phyloP scores from a whole-genome alignment of 2,797 vertebrate genomes.

The Pyrocephalus nanus region DNA sequence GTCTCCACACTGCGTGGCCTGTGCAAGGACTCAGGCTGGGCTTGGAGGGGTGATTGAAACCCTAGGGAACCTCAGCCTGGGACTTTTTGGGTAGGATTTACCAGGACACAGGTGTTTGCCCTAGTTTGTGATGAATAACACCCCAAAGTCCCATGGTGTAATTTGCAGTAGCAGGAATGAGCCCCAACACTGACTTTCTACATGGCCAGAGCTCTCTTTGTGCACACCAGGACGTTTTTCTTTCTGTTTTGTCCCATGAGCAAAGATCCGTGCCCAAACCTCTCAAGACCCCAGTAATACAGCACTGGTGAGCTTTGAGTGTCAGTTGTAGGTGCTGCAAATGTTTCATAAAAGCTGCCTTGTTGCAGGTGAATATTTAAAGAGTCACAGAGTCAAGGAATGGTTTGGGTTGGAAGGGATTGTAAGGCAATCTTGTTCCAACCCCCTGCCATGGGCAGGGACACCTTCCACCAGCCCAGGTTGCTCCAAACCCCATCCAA shows the following conservation, averaged over 20 bases:
- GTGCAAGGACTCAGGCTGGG: neutral
- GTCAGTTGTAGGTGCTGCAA: neutral
- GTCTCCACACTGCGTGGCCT: rapidly evolving
- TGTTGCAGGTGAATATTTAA: neutral
- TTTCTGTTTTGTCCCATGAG: neutral
- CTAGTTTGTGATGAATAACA: neutral
- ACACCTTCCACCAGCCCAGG: neutral
- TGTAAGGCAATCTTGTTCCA: neutral
- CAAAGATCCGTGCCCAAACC: neutral
- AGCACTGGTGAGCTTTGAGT: neutral
- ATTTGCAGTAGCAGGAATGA: neutral
- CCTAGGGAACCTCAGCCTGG: neutral
- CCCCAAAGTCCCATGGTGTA: neutral
- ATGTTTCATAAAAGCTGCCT: neutral
- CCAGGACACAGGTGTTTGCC: neutral
- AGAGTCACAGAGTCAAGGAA: neutral
- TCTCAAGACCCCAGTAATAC: neutral
- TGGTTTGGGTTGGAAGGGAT: neutral
- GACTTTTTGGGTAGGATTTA: neutral
- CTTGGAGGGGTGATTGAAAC: neutral
- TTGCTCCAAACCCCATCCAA: neutral
- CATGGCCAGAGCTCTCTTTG: neutral
- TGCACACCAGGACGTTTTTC: neutral
- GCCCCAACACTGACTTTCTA: neutral
- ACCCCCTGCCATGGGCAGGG: neutral